Evolutionary conservation across 2,113 vertebrate genomes (phyloP), one percentile per base, ranked within the genome.

Genomic region (Poeciliopsis occidentalis): DNA sequence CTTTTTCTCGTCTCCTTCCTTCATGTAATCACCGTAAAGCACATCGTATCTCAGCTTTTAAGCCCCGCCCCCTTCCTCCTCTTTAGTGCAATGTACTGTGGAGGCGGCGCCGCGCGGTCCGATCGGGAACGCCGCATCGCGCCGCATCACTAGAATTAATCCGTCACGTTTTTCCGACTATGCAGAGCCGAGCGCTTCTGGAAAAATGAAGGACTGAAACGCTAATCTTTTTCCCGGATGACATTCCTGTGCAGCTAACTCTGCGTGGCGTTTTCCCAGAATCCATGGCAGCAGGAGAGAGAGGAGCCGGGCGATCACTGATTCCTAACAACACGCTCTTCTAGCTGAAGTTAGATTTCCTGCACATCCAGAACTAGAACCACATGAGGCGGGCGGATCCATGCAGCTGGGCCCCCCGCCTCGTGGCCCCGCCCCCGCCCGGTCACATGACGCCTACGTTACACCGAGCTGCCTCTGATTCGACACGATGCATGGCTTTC

Each of bases 401-500:
- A 37, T 37, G 34, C 34, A 37, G 34, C 69, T 68, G 83, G 84
- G 86, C 83, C 89, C 34, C 69, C 60, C 71, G 8, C 34, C 77
- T 57, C 67, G 12, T 41, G 7, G 57, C 32, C 15, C 27, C 27
- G 65, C 62, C 76, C 67, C 69, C 12, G 31, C 76, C 67, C 69
- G 12, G 31, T 81, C 88, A 85, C 90, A 57, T 83, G 61, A 85
- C 39, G 87, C 88, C 91, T 91, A 82, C 65, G 64, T 78, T 41
- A 89, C 87, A 93, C 92, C 92, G 69, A 89, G 91, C 91, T 91
- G 92, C 92, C 92, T 93, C 88, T 80, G 78, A 86, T 68, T 82
- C 73, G 75, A 84, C 89, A 85, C 86, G 63, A 80, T 71, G 89
- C 92, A 90, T 84, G 87, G 87, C 91, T 91, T 87, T 75, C 67